These are phyloP conservation scores for Copidosoma aretas DNA, from an alignment of 2,888 invertebrate genomes.

Conservation along the genomic window DNA sequence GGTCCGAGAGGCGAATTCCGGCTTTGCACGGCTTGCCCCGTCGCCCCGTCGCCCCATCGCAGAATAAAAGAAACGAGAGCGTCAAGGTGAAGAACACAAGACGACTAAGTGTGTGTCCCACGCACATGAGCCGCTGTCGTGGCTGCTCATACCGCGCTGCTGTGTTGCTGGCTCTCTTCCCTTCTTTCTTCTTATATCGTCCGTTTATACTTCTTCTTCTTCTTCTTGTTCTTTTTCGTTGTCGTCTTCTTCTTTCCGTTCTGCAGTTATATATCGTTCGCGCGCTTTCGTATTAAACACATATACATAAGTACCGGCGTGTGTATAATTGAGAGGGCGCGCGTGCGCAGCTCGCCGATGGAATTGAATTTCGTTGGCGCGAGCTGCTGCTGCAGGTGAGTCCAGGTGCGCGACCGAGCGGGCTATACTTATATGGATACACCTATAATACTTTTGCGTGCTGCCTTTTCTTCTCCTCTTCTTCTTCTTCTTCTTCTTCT, in stretches of 20 bases:
- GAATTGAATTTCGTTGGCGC: constrained; percentile 37
- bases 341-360: constrained; percentile 33
- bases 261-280: constrained; percentile 44
- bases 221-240: constrained; percentile 26
- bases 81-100: constrained; percentile 41
- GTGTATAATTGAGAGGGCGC: constrained; percentile 34
- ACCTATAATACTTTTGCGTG: constrained; percentile 11
- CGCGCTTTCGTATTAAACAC: constrained; percentile 17
- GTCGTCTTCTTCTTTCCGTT: constrained; percentile 35
- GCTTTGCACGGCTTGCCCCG: constrained; percentile 3
- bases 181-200: constrained; percentile 34
- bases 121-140: constrained; percentile 10
- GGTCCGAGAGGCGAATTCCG: constrained; percentile 30
- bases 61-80: constrained; percentile 41
- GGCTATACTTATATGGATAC: constrained; percentile 12
- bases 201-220: constrained; percentile 26
- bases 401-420: constrained; percentile 34
- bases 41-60: constrained; percentile 2
- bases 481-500: background rate
- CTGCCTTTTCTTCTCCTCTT: background rate
- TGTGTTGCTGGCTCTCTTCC: constrained; percentile 25
- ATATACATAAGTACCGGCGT: constrained; percentile 30
- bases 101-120: constrained; percentile 40
- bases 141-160: too few species aligned
- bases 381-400: constrained; percentile 34